These are phyloP conservation scores for Poecilia wingei DNA, from an alignment of 2,797 vertebrate genomes.

Conservation along the genomic window DNA sequence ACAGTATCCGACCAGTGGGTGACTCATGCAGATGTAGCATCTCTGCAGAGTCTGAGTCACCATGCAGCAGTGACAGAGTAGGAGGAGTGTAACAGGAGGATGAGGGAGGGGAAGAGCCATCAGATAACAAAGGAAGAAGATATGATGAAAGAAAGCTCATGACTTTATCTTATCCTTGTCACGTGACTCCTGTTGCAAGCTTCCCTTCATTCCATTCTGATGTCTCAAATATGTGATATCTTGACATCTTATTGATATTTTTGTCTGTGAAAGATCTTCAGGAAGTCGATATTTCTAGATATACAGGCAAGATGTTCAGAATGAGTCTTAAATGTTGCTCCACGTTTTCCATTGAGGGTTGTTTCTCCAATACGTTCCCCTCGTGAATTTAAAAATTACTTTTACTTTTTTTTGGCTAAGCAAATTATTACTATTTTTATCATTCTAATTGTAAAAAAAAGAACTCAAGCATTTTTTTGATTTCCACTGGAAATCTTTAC, in stretches of 20 bases:
- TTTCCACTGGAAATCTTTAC: neutral
- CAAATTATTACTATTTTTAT: neutral
- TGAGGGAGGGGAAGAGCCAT: slow-evolving; percentile 25
- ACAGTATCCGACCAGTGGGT: slow-evolving; percentile 49
- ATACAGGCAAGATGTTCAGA: slow-evolving; percentile 2
- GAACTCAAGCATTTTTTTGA: neutral
- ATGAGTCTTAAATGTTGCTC: neutral
- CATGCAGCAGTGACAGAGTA: slow-evolving; percentile 73
- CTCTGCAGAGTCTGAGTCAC: slow-evolving; percentile 83
- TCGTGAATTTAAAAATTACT: neutral
- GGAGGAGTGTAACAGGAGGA: slow-evolving; percentile 38
- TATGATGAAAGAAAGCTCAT: slow-evolving; percentile 67
- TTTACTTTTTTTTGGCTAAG: neutral
- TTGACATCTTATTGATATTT: slow-evolving; percentile 10
- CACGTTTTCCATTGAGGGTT: neutral
- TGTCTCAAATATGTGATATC: slow-evolving; percentile 26
- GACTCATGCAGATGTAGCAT: slow-evolving; percentile 75
- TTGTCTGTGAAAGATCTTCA: slow-evolving; percentile 17
- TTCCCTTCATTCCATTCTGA: slow-evolving; percentile 23
- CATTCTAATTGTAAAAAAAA: neutral
- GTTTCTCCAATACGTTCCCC: neutral
- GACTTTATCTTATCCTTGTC: slow-evolving; percentile 67
- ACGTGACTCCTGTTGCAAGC: slow-evolving; percentile 49
- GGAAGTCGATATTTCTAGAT: slow-evolving; percentile 9
- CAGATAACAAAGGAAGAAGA: slow-evolving; percentile 61